These are phyloP conservation scores for Balaenoptera acutorostrata DNA, from an alignment of 2,113 vertebrate species.

Conservation along the genomic window DNA sequence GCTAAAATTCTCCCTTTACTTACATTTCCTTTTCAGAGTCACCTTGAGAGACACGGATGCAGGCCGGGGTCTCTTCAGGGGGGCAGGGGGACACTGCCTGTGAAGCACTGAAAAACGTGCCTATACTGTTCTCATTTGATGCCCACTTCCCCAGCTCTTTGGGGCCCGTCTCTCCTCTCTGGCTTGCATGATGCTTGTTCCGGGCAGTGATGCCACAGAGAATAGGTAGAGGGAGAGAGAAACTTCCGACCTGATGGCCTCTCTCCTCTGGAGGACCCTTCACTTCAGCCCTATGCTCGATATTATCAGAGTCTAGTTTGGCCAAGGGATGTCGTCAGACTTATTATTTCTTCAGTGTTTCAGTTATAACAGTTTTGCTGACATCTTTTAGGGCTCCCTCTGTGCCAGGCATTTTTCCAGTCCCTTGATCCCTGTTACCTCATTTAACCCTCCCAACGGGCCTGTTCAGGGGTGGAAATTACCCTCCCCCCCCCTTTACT, in stretches of 20 bases:
- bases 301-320: neutral
- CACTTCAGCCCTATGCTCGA: neutral
- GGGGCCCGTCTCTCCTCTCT: neutral
- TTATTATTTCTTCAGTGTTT: neutral
- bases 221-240: neutral
- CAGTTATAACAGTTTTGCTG: neutral
- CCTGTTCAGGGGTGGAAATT: neutral
- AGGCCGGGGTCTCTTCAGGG: neutral
- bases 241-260: neutral
- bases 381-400: neutral
- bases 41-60: neutral
- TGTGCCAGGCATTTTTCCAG: neutral
- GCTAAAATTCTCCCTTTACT: neutral
- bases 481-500: neutral
- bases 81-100: neutral
- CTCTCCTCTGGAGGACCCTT: neutral
- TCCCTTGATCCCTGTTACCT: neutral
- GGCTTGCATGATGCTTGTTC: neutral
- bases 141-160: accelerated
- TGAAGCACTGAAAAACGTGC: neutral
- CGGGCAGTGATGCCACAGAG: neutral
- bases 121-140: neutral
- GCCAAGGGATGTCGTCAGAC: neutral
- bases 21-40: neutral
- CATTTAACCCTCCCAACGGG: neutral